A percentile compares a stretch with the other conserved stretches of the same genome.
These are phyloP conservation scores for Drosophila busckii DNA, from an alignment of 1,140 invertebrate species.

Conservation along the genomic window DNA sequence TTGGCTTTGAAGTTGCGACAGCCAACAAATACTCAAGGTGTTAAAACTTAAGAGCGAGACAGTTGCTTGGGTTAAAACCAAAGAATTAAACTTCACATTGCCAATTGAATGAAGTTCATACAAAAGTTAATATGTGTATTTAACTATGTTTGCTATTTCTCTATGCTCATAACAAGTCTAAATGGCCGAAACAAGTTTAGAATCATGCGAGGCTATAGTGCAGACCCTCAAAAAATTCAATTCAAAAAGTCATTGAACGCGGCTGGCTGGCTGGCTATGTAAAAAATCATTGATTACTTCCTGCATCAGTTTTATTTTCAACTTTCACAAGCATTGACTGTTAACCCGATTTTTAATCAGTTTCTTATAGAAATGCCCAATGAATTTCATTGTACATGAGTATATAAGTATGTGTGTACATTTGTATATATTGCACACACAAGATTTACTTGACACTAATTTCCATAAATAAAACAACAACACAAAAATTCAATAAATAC, in stretches of 20 bases:
- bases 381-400: constrained; percentile 25
- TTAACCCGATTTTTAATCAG: constrained; percentile 46
- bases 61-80: no score
- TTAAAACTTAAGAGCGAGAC: constrained; percentile 43
- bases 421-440: constrained; percentile 41
- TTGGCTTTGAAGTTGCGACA: constrained; percentile 53
- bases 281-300: constrained; percentile 23
- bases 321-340: constrained; percentile 8
- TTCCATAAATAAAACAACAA: constrained; percentile 72
- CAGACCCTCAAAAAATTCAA: no score
- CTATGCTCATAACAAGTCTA: no score
- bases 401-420: background rate
- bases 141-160: no score
- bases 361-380: constrained; percentile 41
- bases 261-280: no score
- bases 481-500: constrained; percentile 55
- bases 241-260: no score
- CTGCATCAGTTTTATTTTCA: background rate
- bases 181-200: no score
- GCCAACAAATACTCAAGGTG: constrained; percentile 25
- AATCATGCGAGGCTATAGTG: no score
- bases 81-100: no score
- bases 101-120: no score
- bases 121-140: no score
- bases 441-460: constrained; percentile 77